Evolutionary conservation across 1,140 invertebrate species (phyloP).

Genomic region (Drosophila truncata): DNA sequence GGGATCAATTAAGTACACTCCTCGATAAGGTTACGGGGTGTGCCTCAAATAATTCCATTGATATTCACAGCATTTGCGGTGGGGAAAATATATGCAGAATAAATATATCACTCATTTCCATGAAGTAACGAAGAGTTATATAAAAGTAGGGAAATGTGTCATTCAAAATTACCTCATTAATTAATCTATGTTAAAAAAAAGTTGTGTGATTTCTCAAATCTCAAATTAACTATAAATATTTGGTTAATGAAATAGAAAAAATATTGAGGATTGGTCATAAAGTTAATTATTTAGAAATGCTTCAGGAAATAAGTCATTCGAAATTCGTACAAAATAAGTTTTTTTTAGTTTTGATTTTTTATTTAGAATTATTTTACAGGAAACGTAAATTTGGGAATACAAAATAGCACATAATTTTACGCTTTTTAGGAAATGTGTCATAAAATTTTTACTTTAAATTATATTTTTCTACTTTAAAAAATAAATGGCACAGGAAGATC

Average conservation of each 20-base stretch:
- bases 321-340: neutral
- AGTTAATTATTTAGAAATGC: neutral
- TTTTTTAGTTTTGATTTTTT: neutral
- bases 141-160: neutral
- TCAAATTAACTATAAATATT: neutral
- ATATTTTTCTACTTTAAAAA: neutral
- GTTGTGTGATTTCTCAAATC: too few relatives aligned
- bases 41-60: slow-evolving; percentile 10
- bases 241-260: neutral
- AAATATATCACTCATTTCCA: neutral
- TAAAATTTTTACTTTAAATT: neutral
- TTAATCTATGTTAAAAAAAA: neutral
- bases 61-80: neutral
- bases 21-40: slow-evolving; percentile 4
- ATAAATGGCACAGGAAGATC: neutral
- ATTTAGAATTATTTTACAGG: neutral
- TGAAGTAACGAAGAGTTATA: neutral
- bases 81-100: neutral
- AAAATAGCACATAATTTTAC: neutral
- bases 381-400: neutral
- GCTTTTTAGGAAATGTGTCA: neutral
- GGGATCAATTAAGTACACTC: slow-evolving; percentile 9
- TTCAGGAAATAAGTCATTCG: neutral
- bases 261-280: neutral
- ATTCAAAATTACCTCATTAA: neutral